phyloP scores from a whole-genome alignment of 1,140 invertebrate species.

The Drosophila kikkawai region DNA sequence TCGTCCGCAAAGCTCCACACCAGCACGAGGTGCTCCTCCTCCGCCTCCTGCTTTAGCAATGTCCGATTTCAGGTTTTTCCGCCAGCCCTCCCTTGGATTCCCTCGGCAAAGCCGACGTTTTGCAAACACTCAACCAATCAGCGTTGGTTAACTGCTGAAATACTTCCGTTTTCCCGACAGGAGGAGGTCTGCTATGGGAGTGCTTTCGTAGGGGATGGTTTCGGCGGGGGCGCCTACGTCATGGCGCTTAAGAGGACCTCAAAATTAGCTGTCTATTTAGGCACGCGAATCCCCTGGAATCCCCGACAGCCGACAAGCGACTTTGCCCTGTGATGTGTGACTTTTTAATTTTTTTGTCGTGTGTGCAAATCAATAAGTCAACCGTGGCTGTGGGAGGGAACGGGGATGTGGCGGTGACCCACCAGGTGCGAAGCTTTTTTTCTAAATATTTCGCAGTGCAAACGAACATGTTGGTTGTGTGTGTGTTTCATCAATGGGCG shows the following conservation, averaged over 20 bases:
- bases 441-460: constrained; percentile 74
- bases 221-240: constrained; percentile 58
- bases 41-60: neutral
- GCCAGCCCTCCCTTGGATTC: constrained; percentile 14
- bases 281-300: constrained; percentile 59
- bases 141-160: constrained; percentile 81
- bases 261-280: constrained; percentile 84
- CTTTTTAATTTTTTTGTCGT: constrained; percentile 60
- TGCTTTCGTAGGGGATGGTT: constrained; percentile 12
- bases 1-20: constrained; percentile 41
- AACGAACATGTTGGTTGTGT: constrained; percentile 45
- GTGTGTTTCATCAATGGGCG: constrained; percentile 71
- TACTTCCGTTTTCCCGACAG: constrained; percentile 74
- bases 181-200: constrained; percentile 13
- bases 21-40: constrained; percentile 7
- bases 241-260: constrained; percentile 72
- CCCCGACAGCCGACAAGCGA: constrained; percentile 6
- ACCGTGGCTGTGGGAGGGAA: constrained; percentile 27
- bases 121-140: constrained; percentile 80
- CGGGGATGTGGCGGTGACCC: constrained; percentile 14
- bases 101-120: constrained; percentile 50
- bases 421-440: constrained; percentile 55
- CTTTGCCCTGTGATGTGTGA: constrained; percentile 56
- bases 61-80: constrained; percentile 43
- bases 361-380: constrained; percentile 81